Evolutionary conservation across 2,888 invertebrate species (phyloP), one percentile per base, ranked within the genome.

Genomic region (Chloroclystis v-ata): DNA sequence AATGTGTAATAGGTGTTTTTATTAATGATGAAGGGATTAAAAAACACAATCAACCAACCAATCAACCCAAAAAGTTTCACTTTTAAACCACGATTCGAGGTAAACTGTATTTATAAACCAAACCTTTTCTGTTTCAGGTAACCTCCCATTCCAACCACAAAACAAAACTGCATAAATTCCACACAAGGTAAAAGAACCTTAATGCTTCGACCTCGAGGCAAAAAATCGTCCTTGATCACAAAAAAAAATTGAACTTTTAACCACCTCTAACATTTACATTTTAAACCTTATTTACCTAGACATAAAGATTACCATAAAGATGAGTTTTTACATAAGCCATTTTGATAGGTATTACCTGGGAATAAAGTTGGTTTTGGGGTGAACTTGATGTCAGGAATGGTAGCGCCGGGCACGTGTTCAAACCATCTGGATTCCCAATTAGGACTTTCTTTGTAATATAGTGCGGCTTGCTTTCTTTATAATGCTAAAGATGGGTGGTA

Each of bases 401-500:
- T 55, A 53, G 51, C 52, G 58, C 44, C 52, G 41, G 50, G 59
- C 59, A 57, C 59, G 59, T 50, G 50, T 47, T 49, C 62, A 51
- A 56, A 62, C 64, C 81, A 78, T 75, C 78, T 78, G 80, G 71
- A 63, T 66, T 61, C 60, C 64, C 72, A 75, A 78, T 78, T 75
- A 75, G 68, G 56, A 54, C 37, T 45, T 41, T 46, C 52, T 55
- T 59, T 56, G 54, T 56, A 43, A 53, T 54, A 52, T 59, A 45
- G 51, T 54, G 52, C 53, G 49, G 49, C 45, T 50, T 37, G 38
- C 46, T 49, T 48, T 49, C 38, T 57, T 57, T 57, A 54, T 56
- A 20, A 20, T 16, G 11, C 42, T 50, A 40, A 32, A 28, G 42
- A 20, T 29, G 16, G 47, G 46, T 55, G 52, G 54, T 48, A 42